Evolutionary conservation across 1,140 invertebrate genomes (phyloP), one percentile per base, ranked within the genome.

Genomic region (Latrodectus geometricus): DNA sequence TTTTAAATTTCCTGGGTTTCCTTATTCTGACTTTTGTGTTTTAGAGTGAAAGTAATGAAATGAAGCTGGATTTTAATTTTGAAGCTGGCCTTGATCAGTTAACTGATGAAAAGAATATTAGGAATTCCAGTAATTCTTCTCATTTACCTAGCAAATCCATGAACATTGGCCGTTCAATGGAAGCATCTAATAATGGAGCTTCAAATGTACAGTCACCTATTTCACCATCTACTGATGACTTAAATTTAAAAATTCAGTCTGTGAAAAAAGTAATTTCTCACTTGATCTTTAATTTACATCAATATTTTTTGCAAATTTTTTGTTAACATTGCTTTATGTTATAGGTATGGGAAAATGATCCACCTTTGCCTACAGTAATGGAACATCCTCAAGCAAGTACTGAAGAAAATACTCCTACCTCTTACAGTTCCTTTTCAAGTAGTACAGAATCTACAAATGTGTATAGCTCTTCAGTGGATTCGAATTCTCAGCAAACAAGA

Each of bases 171-270:
- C 92, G 93, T 8, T 93, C 93, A n/a, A 94, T 94, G 82, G 94
- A 94, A 74, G 92, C 93, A 88, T 90, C 92, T 75, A 80, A 77
- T 83, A n/a, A 79, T 75, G 14, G 83, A 73, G 52, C 89, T 9
- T 88, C 92, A 8, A 89, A 89, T 52, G 90, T 90, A 12, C 92
- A 92, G 61, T 94, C 93, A 86, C 94, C 94, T 4, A 94, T 94
- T 86, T 94, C 94, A 9, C 94, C 94, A 12, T 95, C 95, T 0
- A 94, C 95, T 17, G 96, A 96, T 52, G 97, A 98, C 90, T 93
- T 98, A 14, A 97, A 97, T 92, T 93, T 97, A 91, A 98, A 98
- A 92, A 97, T 98, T 89, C 96, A 96, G 9, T 97, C 96, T 78
- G 97, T 97, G 8, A 98, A 98, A 91, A 97, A 96, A 91, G 96